A percentile compares a stretch with the other conserved stretches of the same genome.
Conservation (phyloP, 2,113 vertebrate genomes). For the Symphodus melops region DNA sequence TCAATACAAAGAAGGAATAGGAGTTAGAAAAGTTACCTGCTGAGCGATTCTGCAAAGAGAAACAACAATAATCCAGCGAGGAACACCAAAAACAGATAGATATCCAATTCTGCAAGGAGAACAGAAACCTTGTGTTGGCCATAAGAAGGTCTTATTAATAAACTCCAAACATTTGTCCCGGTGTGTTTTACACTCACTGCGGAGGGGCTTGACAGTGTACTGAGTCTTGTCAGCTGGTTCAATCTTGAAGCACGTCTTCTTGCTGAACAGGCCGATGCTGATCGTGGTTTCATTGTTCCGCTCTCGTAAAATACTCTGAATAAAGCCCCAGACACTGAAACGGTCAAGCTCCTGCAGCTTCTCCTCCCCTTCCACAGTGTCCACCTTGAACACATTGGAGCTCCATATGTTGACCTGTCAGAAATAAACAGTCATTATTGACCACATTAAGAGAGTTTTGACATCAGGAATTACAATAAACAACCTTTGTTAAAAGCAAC, state of each 20-base stretch:
- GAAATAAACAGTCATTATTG: not conserved
- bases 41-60: conserved; percentile 89
- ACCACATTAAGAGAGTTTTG: not conserved
- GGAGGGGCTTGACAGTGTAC: conserved; percentile 82
- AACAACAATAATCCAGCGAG: conserved; percentile 89
- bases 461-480: not conserved
- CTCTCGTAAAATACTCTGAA: conserved; percentile 87
- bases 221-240: conserved; percentile 76
- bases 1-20: not conserved
- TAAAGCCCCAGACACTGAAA: conserved; percentile 84
- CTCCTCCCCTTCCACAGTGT: conserved; percentile 88
- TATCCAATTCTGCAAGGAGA: conserved; percentile 88
- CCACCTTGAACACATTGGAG: conserved; percentile 86
- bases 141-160: not conserved
- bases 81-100: conserved; percentile 90
- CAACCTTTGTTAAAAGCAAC: not conserved
- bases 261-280: conserved; percentile 87
- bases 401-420: conserved; percentile 90
- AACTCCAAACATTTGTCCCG: not conserved
- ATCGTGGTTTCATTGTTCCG: conserved; percentile 91
- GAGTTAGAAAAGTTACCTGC: conserved; percentile 84
- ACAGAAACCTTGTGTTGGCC: not conserved
- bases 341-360: conserved; percentile 89
- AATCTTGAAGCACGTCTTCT: conserved; percentile 91
- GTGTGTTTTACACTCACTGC: conserved; percentile 81